Percentiles rank a stretch among this genome's conserved stretches.
These are phyloP conservation scores for Corythucha ciliata DNA, from an alignment of 2,888 invertebrate genomes.

Conservation along the genomic window DNA sequence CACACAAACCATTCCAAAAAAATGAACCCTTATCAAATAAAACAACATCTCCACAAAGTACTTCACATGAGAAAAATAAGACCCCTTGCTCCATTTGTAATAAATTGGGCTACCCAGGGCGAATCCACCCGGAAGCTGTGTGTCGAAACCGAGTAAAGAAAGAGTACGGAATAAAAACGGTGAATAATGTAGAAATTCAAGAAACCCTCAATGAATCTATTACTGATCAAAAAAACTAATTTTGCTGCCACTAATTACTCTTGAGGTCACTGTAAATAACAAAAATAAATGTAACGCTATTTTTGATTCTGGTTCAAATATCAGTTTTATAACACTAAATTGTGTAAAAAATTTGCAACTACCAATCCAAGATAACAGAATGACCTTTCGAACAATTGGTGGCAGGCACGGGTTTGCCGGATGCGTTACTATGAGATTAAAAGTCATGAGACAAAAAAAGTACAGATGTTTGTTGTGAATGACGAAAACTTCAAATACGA, in stretches of 20 bases:
- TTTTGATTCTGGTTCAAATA: neutral
- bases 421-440: too few species aligned
- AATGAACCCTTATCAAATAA: too few species aligned
- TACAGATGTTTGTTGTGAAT: conserved; percentile 7
- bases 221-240: conserved; percentile 1
- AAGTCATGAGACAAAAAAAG: neutral
- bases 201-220: neutral
- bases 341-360: neutral
- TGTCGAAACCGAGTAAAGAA: neutral
- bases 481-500: conserved; percentile 7
- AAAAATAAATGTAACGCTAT: too few species aligned
- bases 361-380: neutral
- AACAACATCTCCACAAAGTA: too few species aligned
- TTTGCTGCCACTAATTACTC: neutral
- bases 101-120: neutral
- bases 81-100: neutral
- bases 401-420: neutral
- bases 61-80: neutral
- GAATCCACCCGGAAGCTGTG: neutral
- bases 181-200: conserved; percentile 4
- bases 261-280: too few species aligned
- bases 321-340: neutral
- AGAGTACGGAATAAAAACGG: neutral
- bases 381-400: conserved; percentile 4
- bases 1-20: too few species aligned